Base-by-base conservation (phyloP, 2,888 invertebrate species). In the Catocala nupta region DNA sequence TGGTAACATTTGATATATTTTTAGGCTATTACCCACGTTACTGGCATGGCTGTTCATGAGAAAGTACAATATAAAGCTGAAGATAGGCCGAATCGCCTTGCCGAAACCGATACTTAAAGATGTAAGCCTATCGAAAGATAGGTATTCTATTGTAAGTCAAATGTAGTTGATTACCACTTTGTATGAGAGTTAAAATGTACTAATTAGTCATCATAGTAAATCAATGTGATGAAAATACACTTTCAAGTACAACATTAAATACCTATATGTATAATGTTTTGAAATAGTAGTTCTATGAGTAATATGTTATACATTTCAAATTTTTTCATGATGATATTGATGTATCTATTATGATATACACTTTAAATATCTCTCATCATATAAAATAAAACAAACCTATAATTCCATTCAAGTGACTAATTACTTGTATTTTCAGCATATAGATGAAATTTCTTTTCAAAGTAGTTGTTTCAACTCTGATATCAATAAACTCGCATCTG, bases 381-480 rank as follows among this genome's bases (percentile, higher is more conserved):
- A 25, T 25, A 25, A 25, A 25, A 25, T 25, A 25, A 25, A 25
- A 25, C 25, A 25, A 25, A 9, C 8, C 36, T 39, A 7, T 39
- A 39, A 39, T 39, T 5, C 25, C 25, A 3, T 25, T 25, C 4
- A 3, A 25, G 25, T 39, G 9, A 39, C 9, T 39, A 8, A 5
- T 39, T 39, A 39, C 36, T 39, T 39, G 36, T 39, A 51, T 73
- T 86, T 89, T 34, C 86, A 98, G 98, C 96, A 97, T 89, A 96
- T 98, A 65, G 97, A 98, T 81, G 97, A 98, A 87, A 95, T 98
- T 75, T 96, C 97, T 70, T 95, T 98, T 73, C 96, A 97, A 59
- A 98, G 98, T 85, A 98, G 98, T 90, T 96, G 98, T 83, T 96
- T 98, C 75, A 98, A 97, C 86, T 97, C 98, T 1, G 98, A 98